A percentile compares a stretch with the other conserved stretches of the same genome.
phyloP scores from a whole-genome alignment of 1,140 invertebrate genomes.

The Globodera ellingtonae region DNA sequence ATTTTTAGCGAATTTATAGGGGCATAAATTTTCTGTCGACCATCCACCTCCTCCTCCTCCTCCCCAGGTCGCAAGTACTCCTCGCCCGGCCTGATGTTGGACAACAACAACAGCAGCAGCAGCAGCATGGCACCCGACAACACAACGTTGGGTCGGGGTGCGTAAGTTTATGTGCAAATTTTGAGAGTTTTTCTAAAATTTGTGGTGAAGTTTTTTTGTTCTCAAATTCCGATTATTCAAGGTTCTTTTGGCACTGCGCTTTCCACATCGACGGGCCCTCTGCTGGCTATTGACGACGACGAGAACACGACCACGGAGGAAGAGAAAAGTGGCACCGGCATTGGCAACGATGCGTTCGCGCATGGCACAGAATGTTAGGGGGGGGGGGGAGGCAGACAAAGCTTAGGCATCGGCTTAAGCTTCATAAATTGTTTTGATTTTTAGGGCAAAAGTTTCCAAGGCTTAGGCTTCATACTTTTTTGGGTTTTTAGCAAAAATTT shows the following conservation, averaged over 20 bases:
- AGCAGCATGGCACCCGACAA: not conserved
- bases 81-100: not conserved
- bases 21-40: not conserved
- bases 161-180: not conserved
- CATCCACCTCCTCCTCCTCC: not conserved
- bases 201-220: not conserved
- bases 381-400: too few species aligned
- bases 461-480: too few species aligned
- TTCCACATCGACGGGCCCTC: not conserved
- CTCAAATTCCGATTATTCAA: too few species aligned
- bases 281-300: constrained; percentile 7
- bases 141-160: not conserved
- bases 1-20: not conserved
- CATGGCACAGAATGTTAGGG: constrained; percentile 6
- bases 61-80: not conserved
- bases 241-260: not conserved
- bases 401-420: too few species aligned
- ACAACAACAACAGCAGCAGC: not conserved
- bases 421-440: too few species aligned
- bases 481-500: too few species aligned
- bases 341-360: not conserved
- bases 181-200: not conserved
- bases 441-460: too few species aligned
- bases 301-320: constrained; percentile 3
- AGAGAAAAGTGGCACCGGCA: constrained; percentile 3